phyloP scores from a whole-genome alignment of 2,797 vertebrate genomes.

The Glyptemys insculpta region DNA sequence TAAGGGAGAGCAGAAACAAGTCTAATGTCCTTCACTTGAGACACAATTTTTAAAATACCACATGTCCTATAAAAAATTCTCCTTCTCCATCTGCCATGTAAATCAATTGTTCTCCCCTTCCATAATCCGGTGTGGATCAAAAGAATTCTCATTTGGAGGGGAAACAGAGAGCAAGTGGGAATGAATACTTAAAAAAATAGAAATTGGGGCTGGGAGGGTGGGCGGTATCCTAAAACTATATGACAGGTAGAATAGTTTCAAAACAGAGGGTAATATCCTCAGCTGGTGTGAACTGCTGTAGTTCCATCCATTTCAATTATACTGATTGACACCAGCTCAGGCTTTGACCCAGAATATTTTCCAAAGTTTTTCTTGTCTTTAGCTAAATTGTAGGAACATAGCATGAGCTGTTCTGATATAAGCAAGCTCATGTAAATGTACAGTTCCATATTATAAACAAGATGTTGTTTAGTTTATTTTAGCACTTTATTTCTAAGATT shows the following conservation, averaged over 20 bases:
- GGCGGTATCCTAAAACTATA: background rate
- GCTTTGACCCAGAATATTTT: background rate
- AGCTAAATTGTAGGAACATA: background rate
- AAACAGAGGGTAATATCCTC: background rate
- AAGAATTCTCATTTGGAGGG: background rate
- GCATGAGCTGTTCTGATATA: background rate
- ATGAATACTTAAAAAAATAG: background rate
- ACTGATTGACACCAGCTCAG: background rate
- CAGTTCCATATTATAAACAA: background rate
- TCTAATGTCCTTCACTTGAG: background rate
- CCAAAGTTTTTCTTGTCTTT: background rate
- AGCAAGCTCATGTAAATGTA: background rate
- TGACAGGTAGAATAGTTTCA: background rate
- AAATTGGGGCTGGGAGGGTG: background rate
- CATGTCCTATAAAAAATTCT: background rate
- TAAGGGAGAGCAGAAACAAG: background rate
- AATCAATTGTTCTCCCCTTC: background rate
- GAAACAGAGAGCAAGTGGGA: background rate
- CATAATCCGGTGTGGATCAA: no score
- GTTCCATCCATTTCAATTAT: background rate
- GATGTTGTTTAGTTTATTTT: background rate
- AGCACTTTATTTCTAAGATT: background rate
- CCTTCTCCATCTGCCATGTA: background rate
- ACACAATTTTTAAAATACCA: background rate
- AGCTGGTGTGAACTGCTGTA: background rate